phyloP scores from a whole-genome alignment of 1,140 invertebrate species.

The Tribolium castaneum region DNA sequence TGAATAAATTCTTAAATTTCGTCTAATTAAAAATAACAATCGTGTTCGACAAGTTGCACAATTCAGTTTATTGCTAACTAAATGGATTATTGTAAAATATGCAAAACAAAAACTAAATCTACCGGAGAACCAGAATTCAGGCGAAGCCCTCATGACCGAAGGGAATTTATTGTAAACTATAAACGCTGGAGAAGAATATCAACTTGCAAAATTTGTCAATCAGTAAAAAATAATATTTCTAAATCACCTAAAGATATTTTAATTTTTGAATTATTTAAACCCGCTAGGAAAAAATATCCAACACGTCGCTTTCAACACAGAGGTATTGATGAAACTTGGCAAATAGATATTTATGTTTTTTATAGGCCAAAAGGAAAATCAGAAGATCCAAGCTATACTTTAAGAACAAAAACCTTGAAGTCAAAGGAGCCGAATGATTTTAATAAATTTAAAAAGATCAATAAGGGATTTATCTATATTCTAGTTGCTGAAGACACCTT shows the following conservation, averaged over 20 bases:
- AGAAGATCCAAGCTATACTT: constrained; percentile 47
- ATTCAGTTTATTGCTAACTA: no score
- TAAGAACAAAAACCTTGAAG: constrained; percentile 39
- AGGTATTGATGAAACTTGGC: constrained; percentile 43
- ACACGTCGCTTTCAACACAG: constrained; percentile 28
- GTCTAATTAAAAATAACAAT: no score
- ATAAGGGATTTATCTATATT: constrained; percentile 55
- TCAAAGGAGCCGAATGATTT: constrained; percentile 40
- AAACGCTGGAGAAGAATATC: constrained; percentile 31
- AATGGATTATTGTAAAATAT: constrained; percentile 36
- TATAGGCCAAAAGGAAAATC: constrained; percentile 46
- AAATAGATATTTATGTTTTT: constrained; percentile 43
- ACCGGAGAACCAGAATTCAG: constrained; percentile 23
- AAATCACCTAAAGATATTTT: constrained; percentile 27
- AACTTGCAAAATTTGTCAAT: constrained; percentile 16
- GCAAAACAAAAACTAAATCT: constrained; percentile 29
- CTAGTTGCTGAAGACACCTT: constrained; percentile 55
- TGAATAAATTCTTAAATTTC: no score
- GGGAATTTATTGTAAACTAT: background rate
- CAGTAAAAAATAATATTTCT: constrained; percentile 39
- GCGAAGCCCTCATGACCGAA: no score
- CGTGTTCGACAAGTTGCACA: no score
- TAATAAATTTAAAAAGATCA: constrained; percentile 43
- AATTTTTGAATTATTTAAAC: constrained; percentile 20
- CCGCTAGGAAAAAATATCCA: constrained; percentile 13